Evolutionary conservation across 2,888 invertebrate species (phyloP), one percentile per base, ranked within the genome.

Genomic region (Cactoblastis cactorum): DNA sequence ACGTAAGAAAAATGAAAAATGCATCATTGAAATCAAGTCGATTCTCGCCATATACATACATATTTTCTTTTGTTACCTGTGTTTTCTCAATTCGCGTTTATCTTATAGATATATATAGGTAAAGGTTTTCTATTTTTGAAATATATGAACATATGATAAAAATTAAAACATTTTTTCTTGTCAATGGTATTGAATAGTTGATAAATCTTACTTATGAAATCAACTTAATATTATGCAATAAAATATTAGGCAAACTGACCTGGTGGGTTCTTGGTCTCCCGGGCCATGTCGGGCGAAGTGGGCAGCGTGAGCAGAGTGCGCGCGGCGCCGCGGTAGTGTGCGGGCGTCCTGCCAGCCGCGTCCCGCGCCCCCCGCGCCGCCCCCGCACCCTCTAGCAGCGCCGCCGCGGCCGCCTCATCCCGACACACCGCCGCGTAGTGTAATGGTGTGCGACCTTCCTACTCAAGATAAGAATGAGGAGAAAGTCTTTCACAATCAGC

Each of bases 351-450:
- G 54, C 89, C 89, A 38, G 79, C 95, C 78, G 94, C 94, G 89
- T 98, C 98, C 59, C 94, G 83, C 64, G 93, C 93, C 56, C 93
- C 94, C 74, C 96, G 94, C 74, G 95, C 95, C 52, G 96, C 96
- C 17, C 97, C 97, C 64, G 95, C 93, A 62, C 94, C 92, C 54
- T 95, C 92, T 53, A 98, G 90, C 69, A 95, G 90, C 69, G 94
- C 92, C 70, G 95, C 96, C 82, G 94, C 93, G 55, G 91, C 87
- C 56, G 93, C 93, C 59, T 93, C 93, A 72, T 95, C 95, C 73
- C 95, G 94, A 52, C 93, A 89, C 49, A 93, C 91, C 1, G 95
- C 95, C 1, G 96, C 94, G 84, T 96, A 98, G 88, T 98, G 97
- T 63, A 98, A 82, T 0, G 98, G 94, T 0, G 96, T 96, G 52